These are phyloP conservation scores for Amblyopsis hoosieri DNA, from an alignment of 2,797 vertebrate genomes.

Conservation along the genomic window DNA sequence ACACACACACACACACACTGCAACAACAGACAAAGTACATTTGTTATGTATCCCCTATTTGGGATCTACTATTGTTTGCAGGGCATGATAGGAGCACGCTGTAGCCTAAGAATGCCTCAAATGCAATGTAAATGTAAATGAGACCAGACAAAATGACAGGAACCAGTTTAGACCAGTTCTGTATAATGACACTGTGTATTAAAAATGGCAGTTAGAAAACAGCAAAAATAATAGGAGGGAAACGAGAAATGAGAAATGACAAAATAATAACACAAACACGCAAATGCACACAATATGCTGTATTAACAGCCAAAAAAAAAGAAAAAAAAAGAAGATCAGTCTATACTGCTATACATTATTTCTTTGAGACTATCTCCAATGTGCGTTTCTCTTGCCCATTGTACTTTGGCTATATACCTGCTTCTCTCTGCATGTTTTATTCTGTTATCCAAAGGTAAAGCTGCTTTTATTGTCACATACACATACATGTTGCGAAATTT, in stretches of 20 bases:
- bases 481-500: too few relatives aligned
- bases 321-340: too few relatives aligned
- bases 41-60: constrained; percentile 36
- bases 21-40: not conserved
- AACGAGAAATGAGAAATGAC: too few relatives aligned
- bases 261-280: too few relatives aligned
- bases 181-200: constrained; percentile 56
- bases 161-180: constrained; percentile 57
- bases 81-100: constrained; percentile 41
- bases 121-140: constrained; percentile 71
- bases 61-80: constrained; percentile 43
- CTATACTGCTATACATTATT: too few relatives aligned
- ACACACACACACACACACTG: constrained; percentile 4
- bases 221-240: constrained; percentile 9
- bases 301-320: not conserved
- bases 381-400: not conserved
- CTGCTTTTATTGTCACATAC: too few relatives aligned
- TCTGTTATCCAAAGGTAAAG: constrained; percentile 3
- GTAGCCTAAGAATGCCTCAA: constrained; percentile 49
- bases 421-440: constrained; percentile 7
- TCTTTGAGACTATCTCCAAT: too few relatives aligned
- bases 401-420: constrained; percentile 2
- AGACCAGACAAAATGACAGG: constrained; percentile 63
- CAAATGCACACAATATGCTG: too few relatives aligned
- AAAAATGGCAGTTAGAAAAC: constrained; percentile 50